phyloP scores from a whole-genome alignment of 2,113 vertebrate species.

The Holacanthus passer region DNA sequence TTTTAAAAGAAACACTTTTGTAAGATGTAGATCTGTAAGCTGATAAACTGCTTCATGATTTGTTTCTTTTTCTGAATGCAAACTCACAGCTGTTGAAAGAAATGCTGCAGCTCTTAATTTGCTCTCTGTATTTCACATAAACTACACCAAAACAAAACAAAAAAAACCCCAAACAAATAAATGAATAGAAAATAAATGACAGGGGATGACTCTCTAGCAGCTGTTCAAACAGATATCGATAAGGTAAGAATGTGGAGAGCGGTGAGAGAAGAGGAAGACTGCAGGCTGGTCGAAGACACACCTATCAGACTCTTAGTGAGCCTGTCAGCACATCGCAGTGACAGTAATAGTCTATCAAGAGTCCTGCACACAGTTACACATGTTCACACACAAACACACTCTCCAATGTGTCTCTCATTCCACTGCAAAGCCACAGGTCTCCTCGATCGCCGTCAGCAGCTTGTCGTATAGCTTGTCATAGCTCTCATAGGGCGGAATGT shows the following conservation, averaged over 20 bases:
- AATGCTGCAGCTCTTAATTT: slow-evolving; percentile 12
- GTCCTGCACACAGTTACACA: slow-evolving; percentile 31
- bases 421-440: slow-evolving; percentile 97
- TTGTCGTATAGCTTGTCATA: slow-evolving; percentile 98
- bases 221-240: slow-evolving; percentile 61
- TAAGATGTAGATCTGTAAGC: neutral
- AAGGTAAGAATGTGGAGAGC: slow-evolving; percentile 42
- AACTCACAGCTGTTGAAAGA: neutral
- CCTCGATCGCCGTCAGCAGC: slow-evolving; percentile 98
- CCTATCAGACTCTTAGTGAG: slow-evolving; percentile 1
- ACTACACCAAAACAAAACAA: slow-evolving; percentile 8
- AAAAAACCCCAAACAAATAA: neutral
- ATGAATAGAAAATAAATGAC: neutral
- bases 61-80: slow-evolving; percentile 8
- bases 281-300: slow-evolving; percentile 40
- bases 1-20: neutral
- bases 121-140: slow-evolving; percentile 22
- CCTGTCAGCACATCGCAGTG: neutral
- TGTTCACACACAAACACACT: slow-evolving; percentile 36
- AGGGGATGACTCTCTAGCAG: slow-evolving; percentile 61
- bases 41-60: slow-evolving; percentile 28
- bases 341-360: slow-evolving; percentile 35
- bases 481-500: slow-evolving; percentile 97
- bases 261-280: slow-evolving; percentile 69
- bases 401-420: slow-evolving; percentile 84